Conservation (phyloP, 2,797 vertebrate genomes). For the Rhincodon typus region DNA sequence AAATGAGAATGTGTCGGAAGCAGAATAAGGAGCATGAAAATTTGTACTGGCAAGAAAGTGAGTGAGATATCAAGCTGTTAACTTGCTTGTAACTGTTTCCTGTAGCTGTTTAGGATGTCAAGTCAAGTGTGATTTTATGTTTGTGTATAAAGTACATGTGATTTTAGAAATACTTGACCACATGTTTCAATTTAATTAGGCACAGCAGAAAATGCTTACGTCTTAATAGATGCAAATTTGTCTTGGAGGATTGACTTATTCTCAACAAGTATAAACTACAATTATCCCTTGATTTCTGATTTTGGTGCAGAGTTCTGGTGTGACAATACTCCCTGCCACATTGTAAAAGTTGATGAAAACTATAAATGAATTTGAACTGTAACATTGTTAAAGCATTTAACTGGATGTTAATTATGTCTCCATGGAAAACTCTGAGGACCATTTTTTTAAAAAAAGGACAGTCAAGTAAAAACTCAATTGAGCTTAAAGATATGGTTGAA, state of each 20-base stretch:
- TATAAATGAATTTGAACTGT: background rate
- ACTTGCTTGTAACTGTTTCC: background rate
- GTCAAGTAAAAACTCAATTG: background rate
- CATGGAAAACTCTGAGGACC: background rate
- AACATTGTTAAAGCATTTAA: background rate
- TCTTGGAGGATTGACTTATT: background rate
- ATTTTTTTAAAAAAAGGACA: background rate
- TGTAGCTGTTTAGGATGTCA: background rate
- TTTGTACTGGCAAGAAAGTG: background rate
- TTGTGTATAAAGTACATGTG: background rate
- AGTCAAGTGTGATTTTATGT: background rate
- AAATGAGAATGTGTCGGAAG: background rate
- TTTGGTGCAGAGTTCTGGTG: background rate
- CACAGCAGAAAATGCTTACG: background rate
- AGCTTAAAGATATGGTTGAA: background rate
- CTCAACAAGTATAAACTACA: background rate
- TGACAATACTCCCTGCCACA: background rate
- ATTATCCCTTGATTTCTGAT: background rate
- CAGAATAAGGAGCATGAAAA: background rate
- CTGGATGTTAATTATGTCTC: background rate
- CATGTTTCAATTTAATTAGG: background rate
- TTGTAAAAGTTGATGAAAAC: background rate
- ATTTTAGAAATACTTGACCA: background rate
- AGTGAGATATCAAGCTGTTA: background rate
- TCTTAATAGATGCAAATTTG: background rate